A percentile compares a stretch with the other conserved stretches of the same genome.
Evolutionary conservation across 2,113 vertebrate species (phyloP).

Genomic region (Montifringilla adamsi): DNA sequence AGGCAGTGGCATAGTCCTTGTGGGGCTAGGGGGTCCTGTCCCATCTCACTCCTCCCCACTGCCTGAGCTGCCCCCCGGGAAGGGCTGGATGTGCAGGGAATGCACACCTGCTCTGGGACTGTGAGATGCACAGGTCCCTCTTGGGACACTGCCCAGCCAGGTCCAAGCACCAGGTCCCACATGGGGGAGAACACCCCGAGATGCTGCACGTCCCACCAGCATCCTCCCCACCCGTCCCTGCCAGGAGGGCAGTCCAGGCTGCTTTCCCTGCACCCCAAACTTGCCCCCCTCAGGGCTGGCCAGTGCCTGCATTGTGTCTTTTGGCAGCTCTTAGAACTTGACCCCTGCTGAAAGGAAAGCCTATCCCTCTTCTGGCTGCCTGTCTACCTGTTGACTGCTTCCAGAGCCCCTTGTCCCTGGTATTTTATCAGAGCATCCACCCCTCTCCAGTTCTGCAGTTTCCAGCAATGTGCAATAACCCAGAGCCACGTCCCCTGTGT

Average conservation of each 20-base stretch:
- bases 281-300: neutral
- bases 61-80: neutral
- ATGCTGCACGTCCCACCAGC: accelerated
- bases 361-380: neutral
- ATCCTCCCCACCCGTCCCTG: neutral
- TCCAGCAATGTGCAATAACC: conserved; percentile 41
- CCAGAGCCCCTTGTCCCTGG: conserved; percentile 22
- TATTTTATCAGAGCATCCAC: conserved; percentile 26
- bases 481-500: neutral
- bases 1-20: neutral
- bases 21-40: neutral
- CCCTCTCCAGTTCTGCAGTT: neutral
- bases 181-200: accelerated
- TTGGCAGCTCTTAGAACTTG: conserved; percentile 18
- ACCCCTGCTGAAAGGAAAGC: conserved; percentile 25
- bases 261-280: neutral
- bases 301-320: neutral
- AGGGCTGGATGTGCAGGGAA: neutral
- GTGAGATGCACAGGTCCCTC: neutral
- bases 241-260: neutral
- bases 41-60: accelerated
- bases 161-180: accelerated
- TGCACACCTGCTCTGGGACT: neutral
- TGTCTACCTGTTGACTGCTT: conserved; percentile 49
- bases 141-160: neutral